phyloP scores from a whole-genome alignment of 64 coral and sea anemone genomes.

The Montipora efflorescens region DNA sequence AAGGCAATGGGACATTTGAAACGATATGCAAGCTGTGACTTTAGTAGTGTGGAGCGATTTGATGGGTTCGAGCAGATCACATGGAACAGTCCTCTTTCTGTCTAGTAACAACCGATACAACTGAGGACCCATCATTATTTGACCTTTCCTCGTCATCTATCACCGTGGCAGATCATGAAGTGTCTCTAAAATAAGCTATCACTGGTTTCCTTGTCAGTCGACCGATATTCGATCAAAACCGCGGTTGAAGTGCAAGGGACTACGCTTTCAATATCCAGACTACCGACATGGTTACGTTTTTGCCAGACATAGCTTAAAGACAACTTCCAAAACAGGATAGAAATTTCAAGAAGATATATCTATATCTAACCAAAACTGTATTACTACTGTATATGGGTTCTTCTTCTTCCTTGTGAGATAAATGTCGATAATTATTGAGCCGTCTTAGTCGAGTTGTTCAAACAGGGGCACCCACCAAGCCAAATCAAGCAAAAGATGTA shows the following conservation, averaged over 20 bases:
- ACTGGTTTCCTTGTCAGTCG: not conserved
- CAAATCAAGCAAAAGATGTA: no score
- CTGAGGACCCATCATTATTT: not conserved
- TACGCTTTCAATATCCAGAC: no score
- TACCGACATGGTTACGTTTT: no score
- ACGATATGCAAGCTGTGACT: slow-evolving; percentile 46
- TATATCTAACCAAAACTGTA: no score
- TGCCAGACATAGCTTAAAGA: no score
- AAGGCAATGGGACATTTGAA: slow-evolving; percentile 32
- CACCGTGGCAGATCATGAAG: not conserved
- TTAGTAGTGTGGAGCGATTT: not conserved
- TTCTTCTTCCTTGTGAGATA: no score
- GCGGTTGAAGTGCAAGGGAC: not conserved
- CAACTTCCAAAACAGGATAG: no score
- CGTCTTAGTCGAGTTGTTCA: no score
- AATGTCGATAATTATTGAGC: no score
- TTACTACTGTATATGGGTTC: no score
- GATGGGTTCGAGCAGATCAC: not conserved
- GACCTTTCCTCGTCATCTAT: not conserved
- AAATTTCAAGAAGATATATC: no score
- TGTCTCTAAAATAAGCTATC: not conserved
- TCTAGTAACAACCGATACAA: not conserved
- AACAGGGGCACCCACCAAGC: no score
- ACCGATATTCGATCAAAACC: not conserved
- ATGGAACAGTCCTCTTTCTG: slow-evolving; percentile 41